A percentile compares a stretch with the other conserved stretches of the same genome.
phyloP scores from a whole-genome alignment of 2,113 vertebrate genomes.

The Nettapus auritus region DNA sequence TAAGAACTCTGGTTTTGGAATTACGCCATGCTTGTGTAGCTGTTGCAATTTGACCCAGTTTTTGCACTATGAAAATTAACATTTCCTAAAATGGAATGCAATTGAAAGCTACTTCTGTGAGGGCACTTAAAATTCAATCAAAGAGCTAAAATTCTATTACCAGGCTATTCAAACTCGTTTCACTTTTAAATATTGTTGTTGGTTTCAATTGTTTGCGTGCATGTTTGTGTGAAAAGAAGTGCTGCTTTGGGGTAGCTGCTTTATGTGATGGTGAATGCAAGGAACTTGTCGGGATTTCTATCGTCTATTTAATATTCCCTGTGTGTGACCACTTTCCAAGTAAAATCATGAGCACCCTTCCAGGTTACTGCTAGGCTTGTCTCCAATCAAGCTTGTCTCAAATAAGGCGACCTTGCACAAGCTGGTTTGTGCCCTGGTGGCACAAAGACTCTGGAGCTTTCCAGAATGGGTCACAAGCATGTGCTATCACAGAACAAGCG shows the following conservation, averaged over 20 bases:
- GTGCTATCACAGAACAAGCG: neutral
- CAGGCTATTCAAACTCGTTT: neutral
- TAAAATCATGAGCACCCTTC: neutral
- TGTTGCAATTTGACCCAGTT: neutral
- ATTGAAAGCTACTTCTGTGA: neutral
- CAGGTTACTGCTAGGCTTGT: neutral
- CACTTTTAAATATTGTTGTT: neutral
- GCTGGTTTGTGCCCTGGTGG: neutral
- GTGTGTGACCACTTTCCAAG: neutral
- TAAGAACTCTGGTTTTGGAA: neutral
- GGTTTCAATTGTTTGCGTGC: neutral
- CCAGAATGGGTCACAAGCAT: neutral
- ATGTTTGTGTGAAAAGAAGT: neutral
- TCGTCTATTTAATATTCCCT: neutral
- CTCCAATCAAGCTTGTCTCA: fast-evolving
- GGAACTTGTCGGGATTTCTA: neutral
- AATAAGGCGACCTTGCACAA: fast-evolving
- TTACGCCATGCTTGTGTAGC: neutral
- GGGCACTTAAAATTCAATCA: neutral
- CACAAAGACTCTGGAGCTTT: neutral
- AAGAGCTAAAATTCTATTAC: neutral
- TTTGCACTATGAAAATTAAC: neutral
- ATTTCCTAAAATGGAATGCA: neutral
- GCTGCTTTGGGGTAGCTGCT: neutral
- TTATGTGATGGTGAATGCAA: neutral